Evolutionary conservation across 2,797 vertebrate species (phyloP).

Genomic region (Brotula barbata): DNA sequence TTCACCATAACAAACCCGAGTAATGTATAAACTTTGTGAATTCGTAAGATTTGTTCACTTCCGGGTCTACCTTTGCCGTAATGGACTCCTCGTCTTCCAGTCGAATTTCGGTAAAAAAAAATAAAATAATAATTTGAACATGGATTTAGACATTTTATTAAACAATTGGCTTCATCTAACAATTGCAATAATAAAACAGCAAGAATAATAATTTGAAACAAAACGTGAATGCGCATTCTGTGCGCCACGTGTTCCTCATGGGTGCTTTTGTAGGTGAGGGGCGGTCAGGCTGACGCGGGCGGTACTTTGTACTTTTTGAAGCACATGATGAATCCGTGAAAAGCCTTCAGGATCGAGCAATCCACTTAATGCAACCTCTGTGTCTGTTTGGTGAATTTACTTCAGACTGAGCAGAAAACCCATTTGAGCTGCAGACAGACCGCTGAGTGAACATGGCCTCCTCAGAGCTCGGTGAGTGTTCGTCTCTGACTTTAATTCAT

Average conservation of each 20-base stretch:
- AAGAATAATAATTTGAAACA: too few relatives aligned
- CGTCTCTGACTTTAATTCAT: background rate
- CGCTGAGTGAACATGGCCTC: conserved; percentile 58
- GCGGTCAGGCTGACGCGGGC: conserved; percentile 35
- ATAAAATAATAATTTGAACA: too few relatives aligned
- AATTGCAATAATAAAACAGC: too few relatives aligned
- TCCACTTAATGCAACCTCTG: too few relatives aligned
- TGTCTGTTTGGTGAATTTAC: background rate
- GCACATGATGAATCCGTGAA: conserved; percentile 30
- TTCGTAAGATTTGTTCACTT: too few relatives aligned
- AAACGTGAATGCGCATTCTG: conserved; percentile 22
- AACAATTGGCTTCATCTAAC: too few relatives aligned
- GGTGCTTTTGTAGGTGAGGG: conserved; percentile 27
- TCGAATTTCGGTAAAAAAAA: too few relatives aligned
- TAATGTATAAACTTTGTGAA: too few relatives aligned
- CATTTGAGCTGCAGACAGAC: background rate
- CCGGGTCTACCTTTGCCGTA: too few relatives aligned
- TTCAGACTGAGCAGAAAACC: background rate
- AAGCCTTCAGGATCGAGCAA: background rate
- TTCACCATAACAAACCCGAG: too few relatives aligned
- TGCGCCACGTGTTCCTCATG: conserved; percentile 19
- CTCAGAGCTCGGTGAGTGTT: conserved; percentile 66
- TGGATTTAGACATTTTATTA: too few relatives aligned
- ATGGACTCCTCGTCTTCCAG: too few relatives aligned
- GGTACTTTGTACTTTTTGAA: conserved; percentile 40